phyloP scores from a whole-genome alignment of 1,140 invertebrate genomes.

The Scaptomyza pallida region DNA sequence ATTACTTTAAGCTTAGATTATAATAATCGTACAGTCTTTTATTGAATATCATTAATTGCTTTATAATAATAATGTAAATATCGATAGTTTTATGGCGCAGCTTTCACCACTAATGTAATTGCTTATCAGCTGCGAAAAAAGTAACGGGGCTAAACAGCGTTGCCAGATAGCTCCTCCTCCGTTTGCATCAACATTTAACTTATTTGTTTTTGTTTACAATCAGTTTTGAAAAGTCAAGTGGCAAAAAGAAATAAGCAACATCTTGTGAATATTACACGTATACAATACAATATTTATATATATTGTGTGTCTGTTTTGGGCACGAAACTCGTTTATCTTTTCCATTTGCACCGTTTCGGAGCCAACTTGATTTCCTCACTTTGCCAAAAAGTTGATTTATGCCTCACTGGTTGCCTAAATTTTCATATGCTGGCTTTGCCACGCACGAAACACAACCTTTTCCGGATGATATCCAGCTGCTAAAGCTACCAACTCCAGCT shows the following conservation, averaged over 20 bases:
- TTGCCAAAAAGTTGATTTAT: conserved; percentile 57
- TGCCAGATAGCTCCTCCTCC: too few species aligned
- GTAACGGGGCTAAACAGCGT: too few species aligned
- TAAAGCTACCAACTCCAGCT: too few species aligned
- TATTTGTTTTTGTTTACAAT: not conserved
- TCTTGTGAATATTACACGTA: not conserved
- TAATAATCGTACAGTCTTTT: too few species aligned
- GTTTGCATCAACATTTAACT: not conserved
- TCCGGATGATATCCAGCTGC: conserved; percentile 37
- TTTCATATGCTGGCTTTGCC: conserved; percentile 29
- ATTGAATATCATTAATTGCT: too few species aligned
- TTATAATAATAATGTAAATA: too few species aligned
- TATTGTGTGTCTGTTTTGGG: conserved; percentile 5
- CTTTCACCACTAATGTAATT: too few species aligned
- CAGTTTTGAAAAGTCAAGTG: conserved; percentile 1
- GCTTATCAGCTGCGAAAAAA: too few species aligned
- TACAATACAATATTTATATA: not conserved
- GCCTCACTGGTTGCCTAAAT: conserved; percentile 42
- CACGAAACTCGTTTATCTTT: conserved; percentile 48
- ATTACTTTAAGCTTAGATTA: too few species aligned
- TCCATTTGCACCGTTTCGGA: conserved; percentile 12
- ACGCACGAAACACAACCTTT: conserved; percentile 34
- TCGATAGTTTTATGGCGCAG: too few species aligned
- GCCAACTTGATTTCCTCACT: conserved; percentile 27
- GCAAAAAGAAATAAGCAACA: not conserved